Base-by-base conservation (phyloP, 2,113 vertebrate species). In the Hoplias malabaricus region DNA sequence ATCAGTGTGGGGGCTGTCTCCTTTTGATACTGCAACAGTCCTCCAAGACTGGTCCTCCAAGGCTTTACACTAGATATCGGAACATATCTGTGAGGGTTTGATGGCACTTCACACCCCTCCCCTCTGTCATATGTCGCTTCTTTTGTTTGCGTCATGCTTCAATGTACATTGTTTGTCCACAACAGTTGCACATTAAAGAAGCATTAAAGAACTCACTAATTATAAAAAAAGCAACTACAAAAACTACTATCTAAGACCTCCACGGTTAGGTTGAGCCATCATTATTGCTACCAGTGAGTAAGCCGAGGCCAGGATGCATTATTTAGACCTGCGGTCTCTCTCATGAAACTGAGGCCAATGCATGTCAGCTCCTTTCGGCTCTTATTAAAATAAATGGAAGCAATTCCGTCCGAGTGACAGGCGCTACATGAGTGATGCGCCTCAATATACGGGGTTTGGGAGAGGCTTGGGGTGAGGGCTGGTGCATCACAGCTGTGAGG, bases 321-420 rank as follows among this genome's bases (percentile, higher is more conserved):
- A 53, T 53, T 53, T 53, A 53, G 48, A 21, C 48, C n/a, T 1
- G n/a, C 21, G 48, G n/a, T 53, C 48, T 23, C 48, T 53, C 48
- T 21, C 48, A 53, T 53, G 48, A 53, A 53, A 23, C 48, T 53
- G 48, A 21, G 48, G 48, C n/a, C 63, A 29, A 54, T 54, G n/a
- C 46, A 27, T 38, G 43, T n/a, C 1, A n/a, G 34, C 48, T 74
- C 46, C 36, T 34, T 12, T 7, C 8, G 21, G 36, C 38, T n/a
- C 38, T 59, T 38, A 68, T 68, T 77, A 46, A 53, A 33, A 66
- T 69, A 31, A 57, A 67, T 21, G 16, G 38, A 77, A 48, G 36
- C 50, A 46, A 69, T 69, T 68, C 43, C 34, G 46, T 48, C 27
- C 34, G 9, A 12, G n/a, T 57, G 50, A 34, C 29, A 62, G 59